phyloP scores from a whole-genome alignment of 2,113 vertebrate genomes.

The Melanocharis versteri region DNA sequence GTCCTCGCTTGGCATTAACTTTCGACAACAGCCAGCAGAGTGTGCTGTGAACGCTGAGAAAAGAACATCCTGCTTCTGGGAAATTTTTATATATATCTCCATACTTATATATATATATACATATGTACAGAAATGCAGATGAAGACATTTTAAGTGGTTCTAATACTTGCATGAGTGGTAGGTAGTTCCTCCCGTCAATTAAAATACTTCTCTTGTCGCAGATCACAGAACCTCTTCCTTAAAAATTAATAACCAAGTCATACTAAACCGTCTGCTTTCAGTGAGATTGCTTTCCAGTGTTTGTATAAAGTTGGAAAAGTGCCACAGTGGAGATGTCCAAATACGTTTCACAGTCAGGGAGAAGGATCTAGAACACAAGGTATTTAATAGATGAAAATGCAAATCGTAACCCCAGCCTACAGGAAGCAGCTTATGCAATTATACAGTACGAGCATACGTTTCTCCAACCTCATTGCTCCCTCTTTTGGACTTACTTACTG shows the following conservation, averaged over 20 bases:
- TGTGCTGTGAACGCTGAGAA: constrained; percentile 30
- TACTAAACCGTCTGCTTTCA: not conserved
- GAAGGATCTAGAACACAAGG: not conserved
- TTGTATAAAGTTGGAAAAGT: not conserved
- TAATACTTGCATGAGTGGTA: not conserved
- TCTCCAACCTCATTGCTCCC: not conserved
- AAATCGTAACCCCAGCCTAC: not conserved
- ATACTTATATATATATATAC: no score
- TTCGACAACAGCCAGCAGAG: constrained; percentile 14
- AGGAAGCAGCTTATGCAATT: not conserved
- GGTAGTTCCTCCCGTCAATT: not conserved
- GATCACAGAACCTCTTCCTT: not conserved
- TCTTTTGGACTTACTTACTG: not conserved
- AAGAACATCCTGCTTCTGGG: not conserved
- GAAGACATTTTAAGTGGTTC: constrained; percentile 11
- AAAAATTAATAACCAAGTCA: not conserved
- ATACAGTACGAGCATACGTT: not conserved
- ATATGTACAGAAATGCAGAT: not conserved
- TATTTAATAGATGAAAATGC: not conserved
- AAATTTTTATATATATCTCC: not conserved
- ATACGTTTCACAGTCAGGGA: not conserved
- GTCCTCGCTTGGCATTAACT: not conserved
- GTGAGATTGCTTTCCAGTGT: not conserved
- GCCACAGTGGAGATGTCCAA: not conserved
- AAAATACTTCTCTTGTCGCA: not conserved